A percentile compares a stretch with the other conserved stretches of the same genome.
phyloP scores from a whole-genome alignment of 2,113 vertebrate genomes.

The Salvelinus alpinus region DNA sequence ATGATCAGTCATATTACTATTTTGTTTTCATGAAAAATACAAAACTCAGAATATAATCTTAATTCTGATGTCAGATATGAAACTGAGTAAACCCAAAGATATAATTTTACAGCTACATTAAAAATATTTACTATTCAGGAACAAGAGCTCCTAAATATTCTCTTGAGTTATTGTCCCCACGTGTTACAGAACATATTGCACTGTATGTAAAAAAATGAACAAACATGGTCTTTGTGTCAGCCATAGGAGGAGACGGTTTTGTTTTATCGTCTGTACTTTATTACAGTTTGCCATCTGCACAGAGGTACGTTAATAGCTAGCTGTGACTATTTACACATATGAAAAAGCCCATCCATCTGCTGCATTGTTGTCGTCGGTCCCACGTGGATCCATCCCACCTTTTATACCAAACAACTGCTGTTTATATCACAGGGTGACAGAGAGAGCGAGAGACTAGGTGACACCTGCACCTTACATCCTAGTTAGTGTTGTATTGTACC shows the following conservation, averaged over 20 bases:
- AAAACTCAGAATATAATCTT: neutral
- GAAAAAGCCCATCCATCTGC: conserved; percentile 85
- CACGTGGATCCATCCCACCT: conserved; percentile 82
- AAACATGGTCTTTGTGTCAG: conserved; percentile 72
- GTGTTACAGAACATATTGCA: conserved; percentile 73
- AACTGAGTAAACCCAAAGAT: neutral
- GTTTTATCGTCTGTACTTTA: conserved; percentile 82
- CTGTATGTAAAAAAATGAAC: conserved; percentile 75
- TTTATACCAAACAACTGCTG: conserved; percentile 80
- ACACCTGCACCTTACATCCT: conserved; percentile 73
- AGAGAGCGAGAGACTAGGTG: conserved; percentile 73
- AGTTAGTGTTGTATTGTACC: conserved; percentile 52
- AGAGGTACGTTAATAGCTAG: conserved; percentile 79
- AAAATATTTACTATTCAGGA: conserved; percentile 73
- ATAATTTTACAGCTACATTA: conserved; percentile 63
- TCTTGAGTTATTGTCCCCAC: conserved; percentile 72
- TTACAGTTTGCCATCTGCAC: conserved; percentile 84
- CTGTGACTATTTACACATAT: conserved; percentile 76
- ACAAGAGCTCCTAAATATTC: conserved; percentile 71
- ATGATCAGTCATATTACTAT: neutral
- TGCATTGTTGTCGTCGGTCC: conserved; percentile 63
- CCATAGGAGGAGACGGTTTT: conserved; percentile 63
- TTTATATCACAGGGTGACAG: conserved; percentile 80
- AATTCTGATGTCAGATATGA: neutral
- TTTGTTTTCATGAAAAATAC: neutral